Percentiles rank a stretch among this genome's conserved stretches.
phyloP scores from a whole-genome alignment of 2,113 vertebrate genomes.

The Brachyistius frenatus region DNA sequence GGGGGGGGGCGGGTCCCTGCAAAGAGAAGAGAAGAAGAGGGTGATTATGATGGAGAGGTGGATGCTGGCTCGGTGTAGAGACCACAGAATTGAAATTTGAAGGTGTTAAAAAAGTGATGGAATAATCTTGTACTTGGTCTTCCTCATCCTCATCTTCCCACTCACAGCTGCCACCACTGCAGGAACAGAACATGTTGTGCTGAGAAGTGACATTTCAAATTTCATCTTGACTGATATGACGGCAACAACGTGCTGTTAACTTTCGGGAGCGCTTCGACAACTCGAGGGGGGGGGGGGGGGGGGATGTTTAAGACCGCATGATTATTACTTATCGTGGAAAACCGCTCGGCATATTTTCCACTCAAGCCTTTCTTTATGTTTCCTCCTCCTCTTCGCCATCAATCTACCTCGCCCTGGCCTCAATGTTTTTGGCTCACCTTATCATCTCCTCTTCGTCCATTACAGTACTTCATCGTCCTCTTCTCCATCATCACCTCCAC shows the following conservation, averaged over 20 bases:
- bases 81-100: conserved; percentile 57
- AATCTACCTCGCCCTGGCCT: conserved; percentile 34
- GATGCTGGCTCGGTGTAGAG: conserved; percentile 31
- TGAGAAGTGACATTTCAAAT: conserved; percentile 65
- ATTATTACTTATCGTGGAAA: neutral
- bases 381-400: conserved; percentile 37
- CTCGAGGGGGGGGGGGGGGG: neutral
- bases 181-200: conserved; percentile 67
- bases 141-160: conserved; percentile 70
- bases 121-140: conserved; percentile 61
- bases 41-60: conserved; percentile 54
- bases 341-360: neutral
- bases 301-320: conserved; percentile 14
- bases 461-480: conserved; percentile 35
- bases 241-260: conserved; percentile 28
- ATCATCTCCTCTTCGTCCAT: conserved; percentile 51
- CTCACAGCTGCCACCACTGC: conserved; percentile 65
- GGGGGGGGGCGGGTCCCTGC: neutral
- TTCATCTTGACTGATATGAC: conserved; percentile 42
- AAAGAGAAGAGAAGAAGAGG: conserved; percentile 22
- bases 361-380: conserved; percentile 29
- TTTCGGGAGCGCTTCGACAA: conserved; percentile 27
- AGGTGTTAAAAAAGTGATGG: conserved; percentile 70
- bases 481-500: conserved; percentile 42
- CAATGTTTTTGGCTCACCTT: conserved; percentile 35